phyloP scores from a whole-genome alignment of 2,113 vertebrate genomes.

The Aptenodytes forsteri region DNA sequence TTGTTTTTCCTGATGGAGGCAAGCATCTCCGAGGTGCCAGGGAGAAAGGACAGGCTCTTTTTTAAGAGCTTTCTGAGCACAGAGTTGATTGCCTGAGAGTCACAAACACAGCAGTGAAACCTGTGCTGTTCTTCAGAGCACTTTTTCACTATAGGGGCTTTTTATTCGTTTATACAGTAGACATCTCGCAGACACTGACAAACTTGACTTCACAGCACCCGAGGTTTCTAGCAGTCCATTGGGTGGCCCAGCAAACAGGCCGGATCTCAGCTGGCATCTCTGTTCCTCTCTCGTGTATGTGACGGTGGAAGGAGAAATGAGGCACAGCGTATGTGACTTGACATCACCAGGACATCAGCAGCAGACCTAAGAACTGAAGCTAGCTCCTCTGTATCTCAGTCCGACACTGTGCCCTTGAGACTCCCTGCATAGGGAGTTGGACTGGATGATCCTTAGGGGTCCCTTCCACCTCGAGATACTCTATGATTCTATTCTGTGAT shows the following conservation, averaged over 20 bases:
- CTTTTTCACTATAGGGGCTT: not conserved
- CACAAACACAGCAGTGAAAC: not conserved
- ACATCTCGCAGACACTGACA: not conserved
- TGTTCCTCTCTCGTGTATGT: not conserved
- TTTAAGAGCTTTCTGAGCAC: not conserved
- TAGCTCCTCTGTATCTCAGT: not conserved
- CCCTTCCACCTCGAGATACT: not conserved
- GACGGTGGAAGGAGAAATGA: not conserved
- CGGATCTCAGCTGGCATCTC: not conserved
- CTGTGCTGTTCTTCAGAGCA: not conserved
- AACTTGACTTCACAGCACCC: not conserved
- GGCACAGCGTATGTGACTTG: not conserved
- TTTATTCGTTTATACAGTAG: accelerated
- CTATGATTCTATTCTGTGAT: not conserved
- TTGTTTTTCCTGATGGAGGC: not conserved
- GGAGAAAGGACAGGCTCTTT: not conserved
- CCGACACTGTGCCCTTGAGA: too few species aligned
- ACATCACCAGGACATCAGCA: not conserved
- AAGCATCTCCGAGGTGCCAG: not conserved
- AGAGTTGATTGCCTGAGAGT: not conserved
- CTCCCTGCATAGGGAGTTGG: not conserved
- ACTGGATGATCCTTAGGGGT: not conserved
- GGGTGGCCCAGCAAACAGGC: not conserved
- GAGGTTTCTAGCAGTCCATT: not conserved
- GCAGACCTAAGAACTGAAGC: not conserved